Evolutionary conservation across 2,888 invertebrate species (phyloP).

Genomic region (Mayetiola destructor): DNA sequence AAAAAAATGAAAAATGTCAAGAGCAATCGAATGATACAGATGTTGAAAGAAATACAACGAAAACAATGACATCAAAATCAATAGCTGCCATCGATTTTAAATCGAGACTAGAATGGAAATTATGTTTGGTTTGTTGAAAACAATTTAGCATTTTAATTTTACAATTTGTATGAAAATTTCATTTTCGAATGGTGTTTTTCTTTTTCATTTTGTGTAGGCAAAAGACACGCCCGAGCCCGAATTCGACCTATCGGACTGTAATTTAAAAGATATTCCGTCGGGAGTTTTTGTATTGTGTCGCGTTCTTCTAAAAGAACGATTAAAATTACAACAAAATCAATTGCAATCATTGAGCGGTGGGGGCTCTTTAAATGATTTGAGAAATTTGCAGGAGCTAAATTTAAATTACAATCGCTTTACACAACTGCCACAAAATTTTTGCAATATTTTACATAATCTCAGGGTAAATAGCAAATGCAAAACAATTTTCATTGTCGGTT

Average conservation of each 20-base stretch:
- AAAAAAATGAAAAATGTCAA: constrained; percentile 1
- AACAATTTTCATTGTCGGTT: no score
- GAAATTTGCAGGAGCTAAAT: constrained; percentile 49
- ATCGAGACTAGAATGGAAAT: constrained; percentile 24
- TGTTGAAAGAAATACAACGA: no score
- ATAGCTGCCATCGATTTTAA: constrained; percentile 22
- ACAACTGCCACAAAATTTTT: constrained; percentile 48
- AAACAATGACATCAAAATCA: constrained; percentile 17
- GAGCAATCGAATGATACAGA: not conserved
- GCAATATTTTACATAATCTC: constrained; percentile 45
- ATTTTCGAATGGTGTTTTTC: not conserved
- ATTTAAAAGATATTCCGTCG: constrained; percentile 54
- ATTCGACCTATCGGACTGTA: constrained; percentile 68
- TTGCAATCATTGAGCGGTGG: constrained; percentile 54
- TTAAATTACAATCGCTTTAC: constrained; percentile 51
- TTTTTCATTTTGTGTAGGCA: constrained; percentile 24
- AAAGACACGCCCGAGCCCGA: constrained; percentile 65
- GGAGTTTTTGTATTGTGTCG: constrained; percentile 68
- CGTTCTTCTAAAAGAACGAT: constrained; percentile 61
- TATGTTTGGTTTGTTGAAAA: constrained; percentile 22
- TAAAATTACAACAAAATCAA: constrained; percentile 53
- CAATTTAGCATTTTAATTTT: not conserved
- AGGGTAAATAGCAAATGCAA: constrained; percentile 40
- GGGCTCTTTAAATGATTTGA: constrained; percentile 55
- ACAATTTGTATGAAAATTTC: not conserved